Percentiles rank a stretch among this genome's conserved stretches.
phyloP scores from a whole-genome alignment of 2,888 invertebrate species.

The Tetragonula carbonaria region DNA sequence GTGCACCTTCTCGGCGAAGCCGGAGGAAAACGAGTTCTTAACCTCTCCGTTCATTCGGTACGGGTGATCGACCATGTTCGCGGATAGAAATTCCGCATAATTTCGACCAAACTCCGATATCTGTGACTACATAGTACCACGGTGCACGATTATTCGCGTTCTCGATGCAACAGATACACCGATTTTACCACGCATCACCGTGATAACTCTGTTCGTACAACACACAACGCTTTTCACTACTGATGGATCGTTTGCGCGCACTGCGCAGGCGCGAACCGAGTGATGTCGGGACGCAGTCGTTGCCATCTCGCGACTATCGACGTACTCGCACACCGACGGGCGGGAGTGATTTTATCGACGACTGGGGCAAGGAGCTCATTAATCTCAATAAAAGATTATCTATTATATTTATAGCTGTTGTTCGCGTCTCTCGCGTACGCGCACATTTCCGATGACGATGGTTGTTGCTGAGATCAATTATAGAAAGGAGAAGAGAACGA shows the following conservation, averaged over 20 bases:
- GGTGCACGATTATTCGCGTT: constrained; percentile 5
- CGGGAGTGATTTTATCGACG: constrained; percentile 19
- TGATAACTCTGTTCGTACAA: constrained; percentile 2
- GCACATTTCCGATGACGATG: background rate
- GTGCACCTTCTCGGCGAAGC: constrained; percentile 57
- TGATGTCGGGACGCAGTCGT: background rate
- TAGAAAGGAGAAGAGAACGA: background rate
- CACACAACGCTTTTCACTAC: constrained; percentile 26
- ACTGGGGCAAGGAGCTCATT: background rate
- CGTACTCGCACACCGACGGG: background rate
- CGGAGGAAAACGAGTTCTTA: constrained; percentile 16
- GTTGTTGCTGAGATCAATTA: background rate
- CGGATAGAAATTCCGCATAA: constrained; percentile 6
- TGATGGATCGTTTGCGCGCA: constrained; percentile 18
- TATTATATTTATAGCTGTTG: background rate
- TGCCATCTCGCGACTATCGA: constrained; percentile 25
- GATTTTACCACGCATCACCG: constrained; percentile 13
- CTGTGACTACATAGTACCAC: constrained; percentile 22
- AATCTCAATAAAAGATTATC: background rate
- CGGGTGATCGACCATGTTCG: constrained; percentile 27
- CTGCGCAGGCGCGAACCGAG: constrained; percentile 20
- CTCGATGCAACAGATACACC: constrained; percentile 3
- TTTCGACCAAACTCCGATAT: constrained; percentile 5
- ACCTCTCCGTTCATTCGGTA: constrained; percentile 30
- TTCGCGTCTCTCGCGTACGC: background rate